Evolutionary conservation across 2,797 vertebrate genomes (phyloP), one percentile per base, ranked within the genome.

Genomic region (Sebastolobus alascanus): DNA sequence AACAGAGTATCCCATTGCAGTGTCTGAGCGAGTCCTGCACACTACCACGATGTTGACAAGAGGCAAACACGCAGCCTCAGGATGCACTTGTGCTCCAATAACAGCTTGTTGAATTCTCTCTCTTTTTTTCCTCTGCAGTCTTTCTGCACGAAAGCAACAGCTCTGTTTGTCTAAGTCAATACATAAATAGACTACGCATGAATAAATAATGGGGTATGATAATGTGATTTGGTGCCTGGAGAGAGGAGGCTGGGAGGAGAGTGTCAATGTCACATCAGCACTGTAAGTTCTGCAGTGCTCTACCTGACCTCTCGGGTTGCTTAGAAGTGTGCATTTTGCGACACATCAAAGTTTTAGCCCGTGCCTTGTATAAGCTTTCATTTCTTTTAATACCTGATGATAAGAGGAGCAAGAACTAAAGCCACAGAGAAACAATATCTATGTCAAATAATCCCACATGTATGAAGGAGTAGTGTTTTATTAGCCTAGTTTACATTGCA

Each of bases 131-230:
- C 54, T 66, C 63, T 16, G n/a, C 61, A 54, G n/a, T 73, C 43
- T 77, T 75, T 85, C 46, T 16, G 40, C 71, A 35, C 73, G 54
- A 86, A 87, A 86, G 86, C 80, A 78, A 77, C 75, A 67, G 52
- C 63, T 87, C 65, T 87, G 79, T 90, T 93, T 83, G 80, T 89
- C 85, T 64, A 74, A 85, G 71, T 84, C 73, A 67, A 83, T 65
- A 73, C 80, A 82, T 78, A 86, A 92, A 93, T 90, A 91, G 87
- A 89, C 74, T 68, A 50, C 58, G 83, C 77, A 91, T 94, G 85
- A 93, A 92, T 95, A 92, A 92, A 88, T 94, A 82, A 92, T 92
- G 76, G 29, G 29, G 37, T 79, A 84, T 90, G 85, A 76, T 89
- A 88, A 93, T 93, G 77, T 76, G 74, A 85, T 86, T 75, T 64